Base-by-base conservation (phyloP, 2,888 invertebrate genomes). In the Oscheius sp. region DNA sequence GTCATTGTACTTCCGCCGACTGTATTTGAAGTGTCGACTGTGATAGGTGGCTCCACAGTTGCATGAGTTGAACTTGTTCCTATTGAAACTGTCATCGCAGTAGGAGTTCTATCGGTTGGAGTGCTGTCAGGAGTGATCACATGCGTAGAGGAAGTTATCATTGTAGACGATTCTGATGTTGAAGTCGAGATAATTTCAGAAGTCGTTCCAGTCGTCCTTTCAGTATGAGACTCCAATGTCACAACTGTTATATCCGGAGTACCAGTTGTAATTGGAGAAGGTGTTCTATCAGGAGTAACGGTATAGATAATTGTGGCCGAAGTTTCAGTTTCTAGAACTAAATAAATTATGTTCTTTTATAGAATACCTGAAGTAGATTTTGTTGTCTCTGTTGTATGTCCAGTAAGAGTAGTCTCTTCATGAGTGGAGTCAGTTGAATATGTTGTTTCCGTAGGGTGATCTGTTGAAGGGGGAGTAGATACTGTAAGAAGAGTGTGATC, bases 111-210 rank as follows among this genome's bases (percentile, higher is more conserved):
- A 15, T 15, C 12, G 8, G 20, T 17, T 12, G 31, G 34, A 20
- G 42, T 61, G 17, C 12, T 17, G 34, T 61, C 61, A 23, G 61
- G 27, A 20, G 61, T 61, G 23, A 58, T 39, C 6, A n/a, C 10
- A 34, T 33, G 61, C 4, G n/a, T 58, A 6, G 58, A n/a, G 15
- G 23, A 20, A 31, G 55, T 5, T 8, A 25, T 8, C 15, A 17
- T 37, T 8, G 55, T 48, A 15, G 23, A 48, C 25, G 23, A 20
- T 20, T 55, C 55, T 5, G 55, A 2, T 10, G 55, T 17, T 17
- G 6, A 12, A 5, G 55, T 55, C 37, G 20, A 55, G 2, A 33
- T 20, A 34, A 33, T 20, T 33, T 55, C 33, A 6, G 53, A 12
- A 10, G 37, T 34, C 1, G 33, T 17, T 37, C 8, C 42, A 4